Evolutionary conservation across 1,140 invertebrate genomes (phyloP).

Genomic region (Laodelphax striatellus): DNA sequence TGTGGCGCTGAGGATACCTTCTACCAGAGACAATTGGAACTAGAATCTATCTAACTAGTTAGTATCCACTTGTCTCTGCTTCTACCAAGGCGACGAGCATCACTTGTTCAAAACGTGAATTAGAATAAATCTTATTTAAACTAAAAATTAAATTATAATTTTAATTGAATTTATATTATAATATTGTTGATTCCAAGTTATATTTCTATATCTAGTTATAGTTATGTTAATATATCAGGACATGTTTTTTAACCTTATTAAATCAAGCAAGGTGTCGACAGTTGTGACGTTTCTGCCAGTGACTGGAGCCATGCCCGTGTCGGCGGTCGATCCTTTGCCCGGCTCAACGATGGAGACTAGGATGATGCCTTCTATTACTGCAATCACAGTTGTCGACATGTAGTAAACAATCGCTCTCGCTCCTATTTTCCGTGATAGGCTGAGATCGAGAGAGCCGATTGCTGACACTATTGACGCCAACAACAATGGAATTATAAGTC

Average conservation of each 20-base stretch:
- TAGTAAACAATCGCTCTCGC: slow-evolving; percentile 23
- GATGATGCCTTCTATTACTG: slow-evolving; percentile 25
- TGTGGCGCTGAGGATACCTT: no score
- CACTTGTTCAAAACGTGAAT: no score
- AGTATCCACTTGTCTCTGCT: no score
- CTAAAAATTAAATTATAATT: no score
- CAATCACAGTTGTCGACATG: slow-evolving; percentile 21
- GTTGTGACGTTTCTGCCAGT: slow-evolving; percentile 49
- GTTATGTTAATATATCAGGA: no score
- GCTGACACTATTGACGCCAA: slow-evolving; percentile 82
- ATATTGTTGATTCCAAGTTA: no score
- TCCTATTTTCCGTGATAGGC: slow-evolving; percentile 24
- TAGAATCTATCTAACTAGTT: no score
- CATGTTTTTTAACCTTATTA: slow-evolving; percentile 38
- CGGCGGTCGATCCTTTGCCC: slow-evolving; percentile 22
- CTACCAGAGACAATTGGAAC: no score
- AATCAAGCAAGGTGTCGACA: slow-evolving; percentile 69
- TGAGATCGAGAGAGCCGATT: slow-evolving; percentile 52
- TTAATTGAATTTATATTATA: no score
- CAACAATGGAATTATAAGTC: slow-evolving; percentile 77
- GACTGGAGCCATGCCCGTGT: slow-evolving; percentile 10
- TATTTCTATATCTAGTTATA: no score
- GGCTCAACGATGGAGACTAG: slow-evolving; percentile 23
- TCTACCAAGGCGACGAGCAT: no score
- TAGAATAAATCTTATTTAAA: no score